Percentiles rank a stretch among this genome's conserved stretches.
phyloP scores from a whole-genome alignment of 30 jellyfish, hydroid and myxozoan species.

The Chironex yamaguchii region DNA sequence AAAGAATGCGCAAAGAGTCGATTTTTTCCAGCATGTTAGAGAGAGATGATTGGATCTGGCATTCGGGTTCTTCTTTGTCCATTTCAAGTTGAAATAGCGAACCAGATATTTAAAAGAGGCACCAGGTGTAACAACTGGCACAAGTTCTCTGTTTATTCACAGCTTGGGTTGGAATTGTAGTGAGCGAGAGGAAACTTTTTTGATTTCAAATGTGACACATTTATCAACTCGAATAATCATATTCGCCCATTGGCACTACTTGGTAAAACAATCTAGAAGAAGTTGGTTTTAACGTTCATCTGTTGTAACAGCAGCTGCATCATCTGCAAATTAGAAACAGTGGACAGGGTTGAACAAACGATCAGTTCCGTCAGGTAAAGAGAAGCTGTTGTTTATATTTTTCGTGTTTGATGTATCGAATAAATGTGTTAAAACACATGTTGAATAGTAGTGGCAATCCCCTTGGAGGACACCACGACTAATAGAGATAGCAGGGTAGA shows the following conservation, averaged over 20 bases:
- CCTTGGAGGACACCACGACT: too few relatives aligned
- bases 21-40: conserved; percentile 3
- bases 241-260: background rate
- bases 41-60: conserved; percentile 11
- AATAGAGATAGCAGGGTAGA: background rate
- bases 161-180: too few relatives aligned
- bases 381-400: conserved; percentile 9
- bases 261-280: background rate
- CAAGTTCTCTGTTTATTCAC: too few relatives aligned
- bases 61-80: background rate
- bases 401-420: conserved; percentile 5
- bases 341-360: too few relatives aligned
- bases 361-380: background rate
- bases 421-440: too few relatives aligned
- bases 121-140: too few relatives aligned
- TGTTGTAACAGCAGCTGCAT: background rate
- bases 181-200: background rate
- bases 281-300: background rate
- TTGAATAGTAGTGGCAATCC: background rate
- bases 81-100: too few relatives aligned
- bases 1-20: conserved; percentile 19
- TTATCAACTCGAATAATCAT: too few relatives aligned
- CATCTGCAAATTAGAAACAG: conserved; percentile 7
- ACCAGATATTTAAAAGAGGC: too few relatives aligned
- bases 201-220: background rate